These are phyloP conservation scores for Synanthedon myopaeformis DNA, from an alignment of 2,888 invertebrate species.

Conservation along the genomic window DNA sequence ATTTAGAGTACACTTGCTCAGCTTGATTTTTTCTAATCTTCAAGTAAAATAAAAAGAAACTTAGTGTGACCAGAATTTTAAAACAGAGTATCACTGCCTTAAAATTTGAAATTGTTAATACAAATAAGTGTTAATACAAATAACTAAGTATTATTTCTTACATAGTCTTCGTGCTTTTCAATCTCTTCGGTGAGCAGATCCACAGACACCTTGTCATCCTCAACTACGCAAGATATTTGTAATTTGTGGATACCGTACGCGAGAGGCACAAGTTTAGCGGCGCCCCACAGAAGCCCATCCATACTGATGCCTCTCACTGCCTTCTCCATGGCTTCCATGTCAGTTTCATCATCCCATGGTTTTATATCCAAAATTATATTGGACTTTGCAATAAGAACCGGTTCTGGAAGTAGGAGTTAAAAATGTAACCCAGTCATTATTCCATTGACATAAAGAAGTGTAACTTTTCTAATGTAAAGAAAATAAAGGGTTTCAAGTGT, in stretches of 20 bases:
- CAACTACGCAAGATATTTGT: constrained; percentile 92
- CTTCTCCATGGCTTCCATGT: constrained; percentile 87
- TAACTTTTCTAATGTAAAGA: background rate
- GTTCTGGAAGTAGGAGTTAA: constrained; percentile 67
- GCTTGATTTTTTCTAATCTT: no score
- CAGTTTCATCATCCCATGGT: constrained; percentile 94
- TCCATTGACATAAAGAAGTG: background rate
- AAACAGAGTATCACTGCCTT: no score
- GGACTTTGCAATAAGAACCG: constrained; percentile 91
- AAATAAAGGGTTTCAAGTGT: background rate
- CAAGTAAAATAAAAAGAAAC: no score
- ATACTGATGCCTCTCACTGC: constrained; percentile 80
- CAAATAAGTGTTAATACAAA: background rate
- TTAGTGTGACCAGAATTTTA: no score
- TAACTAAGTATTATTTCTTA: constrained; percentile 39
- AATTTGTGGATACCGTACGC: constrained; percentile 94
- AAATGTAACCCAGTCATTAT: background rate
- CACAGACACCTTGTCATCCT: constrained; percentile 95
- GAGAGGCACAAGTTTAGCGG: constrained; percentile 89
- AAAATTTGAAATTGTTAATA: background rate
- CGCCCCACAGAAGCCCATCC: constrained; percentile 96
- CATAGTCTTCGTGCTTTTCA: constrained; percentile 84
- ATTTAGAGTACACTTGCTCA: no score
- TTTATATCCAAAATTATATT: constrained; percentile 95
- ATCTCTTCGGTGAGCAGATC: constrained; percentile 91